A percentile compares a stretch with the other conserved stretches of the same genome.
phyloP scores from a whole-genome alignment of 2,113 vertebrate genomes.

The Alouatta palliata region DNA sequence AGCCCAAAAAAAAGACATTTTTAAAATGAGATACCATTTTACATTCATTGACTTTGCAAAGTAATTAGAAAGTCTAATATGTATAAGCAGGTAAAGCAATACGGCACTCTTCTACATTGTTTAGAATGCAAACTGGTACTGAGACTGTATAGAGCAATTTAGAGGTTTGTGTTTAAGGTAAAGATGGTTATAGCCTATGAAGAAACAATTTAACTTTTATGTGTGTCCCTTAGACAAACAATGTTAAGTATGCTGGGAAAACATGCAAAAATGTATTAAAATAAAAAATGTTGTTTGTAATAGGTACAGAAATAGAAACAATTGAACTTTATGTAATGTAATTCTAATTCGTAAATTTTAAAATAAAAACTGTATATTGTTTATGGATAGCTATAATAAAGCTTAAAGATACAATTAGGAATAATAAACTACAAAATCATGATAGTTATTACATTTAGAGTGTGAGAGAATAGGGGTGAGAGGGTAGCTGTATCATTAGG shows the following conservation, averaged over 20 bases:
- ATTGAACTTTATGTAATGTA: not conserved
- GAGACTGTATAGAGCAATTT: not conserved
- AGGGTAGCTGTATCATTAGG: not conserved
- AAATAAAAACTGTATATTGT: not conserved
- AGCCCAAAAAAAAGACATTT: not conserved
- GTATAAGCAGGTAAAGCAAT: not conserved
- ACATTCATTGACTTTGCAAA: not conserved
- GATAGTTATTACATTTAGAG: not conserved
- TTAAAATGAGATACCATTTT: not conserved
- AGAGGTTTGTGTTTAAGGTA: not conserved
- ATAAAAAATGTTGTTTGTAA: not conserved
- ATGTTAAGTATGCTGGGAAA: not conserved
- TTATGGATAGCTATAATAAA: not conserved
- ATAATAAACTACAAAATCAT: not conserved
- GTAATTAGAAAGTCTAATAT: not conserved
- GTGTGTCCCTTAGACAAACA: not conserved
- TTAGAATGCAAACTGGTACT: not conserved
- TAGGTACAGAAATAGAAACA: not conserved
- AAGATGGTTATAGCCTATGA: not conserved
- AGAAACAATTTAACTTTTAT: not conserved
- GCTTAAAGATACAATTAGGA: not conserved
- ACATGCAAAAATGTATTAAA: not conserved
- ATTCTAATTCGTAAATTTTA: not conserved
- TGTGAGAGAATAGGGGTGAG: not conserved
- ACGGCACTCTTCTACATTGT: not conserved